phyloP scores from a whole-genome alignment of 2,113 vertebrate genomes.

The Sula dactylatra region DNA sequence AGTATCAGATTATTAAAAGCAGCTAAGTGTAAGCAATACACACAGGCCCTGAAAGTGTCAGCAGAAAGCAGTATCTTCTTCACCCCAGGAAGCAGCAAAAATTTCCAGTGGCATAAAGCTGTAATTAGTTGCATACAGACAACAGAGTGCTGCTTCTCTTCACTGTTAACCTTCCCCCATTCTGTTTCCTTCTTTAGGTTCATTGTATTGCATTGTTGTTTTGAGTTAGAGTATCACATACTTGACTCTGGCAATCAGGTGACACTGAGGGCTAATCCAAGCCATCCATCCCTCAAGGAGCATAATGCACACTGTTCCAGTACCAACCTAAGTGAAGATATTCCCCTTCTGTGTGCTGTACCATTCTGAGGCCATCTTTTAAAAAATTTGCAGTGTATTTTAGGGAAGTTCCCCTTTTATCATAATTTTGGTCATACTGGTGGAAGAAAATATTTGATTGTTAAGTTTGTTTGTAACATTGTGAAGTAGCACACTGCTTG shows the following conservation, averaged over 20 bases:
- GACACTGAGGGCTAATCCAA: neutral
- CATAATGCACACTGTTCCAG: neutral
- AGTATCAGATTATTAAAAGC: conserved; percentile 61
- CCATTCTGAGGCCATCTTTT: neutral
- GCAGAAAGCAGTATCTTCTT: conserved; percentile 4
- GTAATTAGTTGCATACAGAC: neutral
- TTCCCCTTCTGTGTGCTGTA: neutral
- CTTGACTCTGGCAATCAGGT: neutral
- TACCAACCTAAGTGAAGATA: neutral
- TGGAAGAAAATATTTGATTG: neutral
- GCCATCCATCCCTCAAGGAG: neutral
- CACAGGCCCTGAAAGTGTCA: neutral
- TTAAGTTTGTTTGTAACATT: neutral
- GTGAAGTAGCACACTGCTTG: neutral
- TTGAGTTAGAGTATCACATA: neutral
- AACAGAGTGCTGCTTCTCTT: neutral
- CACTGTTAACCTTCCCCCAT: neutral
- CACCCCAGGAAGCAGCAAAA: neutral
- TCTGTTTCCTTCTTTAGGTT: neutral
- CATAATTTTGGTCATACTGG: neutral
- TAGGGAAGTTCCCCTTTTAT: neutral
- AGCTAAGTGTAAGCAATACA: conserved; percentile 44
- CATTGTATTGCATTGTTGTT: neutral
- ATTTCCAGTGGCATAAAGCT: neutral
- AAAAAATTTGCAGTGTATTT: neutral